Percentiles rank a stretch among this genome's conserved stretches.
Conservation (phyloP, 2,797 vertebrate species). For the Sebastes trivittatus region DNA sequence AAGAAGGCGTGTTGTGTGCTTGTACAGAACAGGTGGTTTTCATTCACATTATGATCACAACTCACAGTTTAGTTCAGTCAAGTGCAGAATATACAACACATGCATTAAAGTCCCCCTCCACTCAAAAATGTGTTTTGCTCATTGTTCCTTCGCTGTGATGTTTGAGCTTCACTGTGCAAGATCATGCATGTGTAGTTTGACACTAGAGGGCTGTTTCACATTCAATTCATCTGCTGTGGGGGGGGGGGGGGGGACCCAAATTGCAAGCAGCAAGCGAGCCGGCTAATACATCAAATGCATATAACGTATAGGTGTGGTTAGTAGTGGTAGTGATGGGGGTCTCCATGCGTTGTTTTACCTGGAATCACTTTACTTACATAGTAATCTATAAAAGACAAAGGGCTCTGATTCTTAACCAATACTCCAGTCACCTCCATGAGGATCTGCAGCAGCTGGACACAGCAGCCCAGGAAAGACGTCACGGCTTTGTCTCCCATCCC, state of each 20-base stretch:
- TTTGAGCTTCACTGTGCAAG: background rate
- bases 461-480: conserved; percentile 92
- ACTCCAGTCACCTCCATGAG: conserved; percentile 91
- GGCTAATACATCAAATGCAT: background rate
- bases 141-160: background rate
- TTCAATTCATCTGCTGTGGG: background rate
- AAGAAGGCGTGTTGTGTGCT: background rate
- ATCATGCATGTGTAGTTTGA: background rate
- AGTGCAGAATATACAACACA: too few relatives aligned
- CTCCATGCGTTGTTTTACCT: conserved; percentile 55
- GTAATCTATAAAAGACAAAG: conserved; percentile 70
- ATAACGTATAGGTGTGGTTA: background rate
- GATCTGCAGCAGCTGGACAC: conserved; percentile 91
- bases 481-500: conserved; percentile 93
- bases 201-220: too few relatives aligned
- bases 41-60: background rate
- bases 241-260: background rate
- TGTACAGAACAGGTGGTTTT: background rate
- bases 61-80: background rate
- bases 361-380: conserved; percentile 62
- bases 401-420: conserved; percentile 68
- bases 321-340: background rate
- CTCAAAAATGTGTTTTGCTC: background rate
- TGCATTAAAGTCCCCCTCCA: background rate
- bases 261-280: background rate